phyloP scores from a whole-genome alignment of 2,113 vertebrate species.

The Poecile atricapillus region DNA sequence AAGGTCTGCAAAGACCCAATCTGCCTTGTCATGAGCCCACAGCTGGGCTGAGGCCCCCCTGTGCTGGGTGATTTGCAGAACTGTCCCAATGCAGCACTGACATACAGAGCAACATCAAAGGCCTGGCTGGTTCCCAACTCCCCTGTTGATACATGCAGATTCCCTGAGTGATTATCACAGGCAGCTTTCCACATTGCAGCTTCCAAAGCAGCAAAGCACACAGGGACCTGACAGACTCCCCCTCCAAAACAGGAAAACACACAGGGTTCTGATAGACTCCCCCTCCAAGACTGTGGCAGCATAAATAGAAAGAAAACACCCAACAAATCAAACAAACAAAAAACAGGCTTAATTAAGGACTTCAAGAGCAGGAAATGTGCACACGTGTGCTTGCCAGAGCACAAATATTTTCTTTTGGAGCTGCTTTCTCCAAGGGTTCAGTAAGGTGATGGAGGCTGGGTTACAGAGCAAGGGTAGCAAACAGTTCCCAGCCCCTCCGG shows the following conservation, averaged over 20 bases:
- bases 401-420: conserved; percentile 42
- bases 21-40: background rate
- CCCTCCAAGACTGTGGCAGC: background rate
- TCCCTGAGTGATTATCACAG: background rate
- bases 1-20: background rate
- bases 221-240: background rate
- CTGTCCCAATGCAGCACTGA: background rate
- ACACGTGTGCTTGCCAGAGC: conserved; percentile 9
- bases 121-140: background rate
- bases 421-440: conserved; percentile 32
- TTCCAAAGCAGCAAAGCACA: background rate
- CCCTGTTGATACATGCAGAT: background rate
- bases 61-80: background rate
- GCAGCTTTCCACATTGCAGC: background rate
- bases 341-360: background rate
- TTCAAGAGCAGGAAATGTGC: conserved; percentile 37
- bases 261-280: background rate
- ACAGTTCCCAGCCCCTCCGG: conserved; percentile 36
- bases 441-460: conserved; percentile 9
- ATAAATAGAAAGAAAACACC: background rate
- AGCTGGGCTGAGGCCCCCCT: background rate
- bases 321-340: background rate
- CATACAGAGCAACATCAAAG: background rate
- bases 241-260: background rate
- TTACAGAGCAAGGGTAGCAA: background rate